Evolutionary conservation across 2,888 invertebrate species (phyloP).

Genomic region (Clitarchus hookeri): DNA sequence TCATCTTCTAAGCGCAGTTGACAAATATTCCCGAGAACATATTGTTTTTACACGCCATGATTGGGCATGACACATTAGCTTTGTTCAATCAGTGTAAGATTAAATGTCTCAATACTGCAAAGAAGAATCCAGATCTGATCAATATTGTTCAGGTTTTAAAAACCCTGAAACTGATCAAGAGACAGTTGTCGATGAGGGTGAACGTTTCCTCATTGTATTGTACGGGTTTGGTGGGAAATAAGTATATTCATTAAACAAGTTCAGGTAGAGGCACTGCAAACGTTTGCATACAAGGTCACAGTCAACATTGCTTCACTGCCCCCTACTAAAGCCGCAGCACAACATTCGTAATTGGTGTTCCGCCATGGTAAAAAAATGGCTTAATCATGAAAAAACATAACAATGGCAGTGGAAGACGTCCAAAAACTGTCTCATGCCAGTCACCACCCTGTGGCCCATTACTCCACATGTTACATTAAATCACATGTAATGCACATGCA

Average conservation of each 20-base stretch:
- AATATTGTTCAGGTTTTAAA: not conserved
- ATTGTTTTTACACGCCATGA: not conserved
- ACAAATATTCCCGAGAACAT: not conserved
- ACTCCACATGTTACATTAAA: not conserved
- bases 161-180: not conserved
- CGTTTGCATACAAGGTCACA: not conserved
- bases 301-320: conserved; percentile 5
- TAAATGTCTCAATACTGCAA: not conserved
- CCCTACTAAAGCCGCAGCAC: conserved; percentile 25
- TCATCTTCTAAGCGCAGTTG: not conserved
- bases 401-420: conserved; percentile 19
- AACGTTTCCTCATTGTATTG: conserved; percentile 7
- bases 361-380: conserved; percentile 11
- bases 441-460: not conserved
- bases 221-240: not conserved
- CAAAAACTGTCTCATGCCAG: conserved; percentile 10
- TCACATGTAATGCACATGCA: conserved; percentile 15
- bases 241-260: not conserved
- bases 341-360: conserved; percentile 6
- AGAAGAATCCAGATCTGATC: not conserved
- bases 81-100: not conserved
- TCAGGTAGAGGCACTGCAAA: conserved; percentile 5
- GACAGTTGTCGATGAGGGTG: not conserved
- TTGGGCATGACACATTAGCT: not conserved
- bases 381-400: not conserved